Base-by-base conservation (phyloP, 1,140 invertebrate genomes). In the Pseudomyrmex concolor region DNA sequence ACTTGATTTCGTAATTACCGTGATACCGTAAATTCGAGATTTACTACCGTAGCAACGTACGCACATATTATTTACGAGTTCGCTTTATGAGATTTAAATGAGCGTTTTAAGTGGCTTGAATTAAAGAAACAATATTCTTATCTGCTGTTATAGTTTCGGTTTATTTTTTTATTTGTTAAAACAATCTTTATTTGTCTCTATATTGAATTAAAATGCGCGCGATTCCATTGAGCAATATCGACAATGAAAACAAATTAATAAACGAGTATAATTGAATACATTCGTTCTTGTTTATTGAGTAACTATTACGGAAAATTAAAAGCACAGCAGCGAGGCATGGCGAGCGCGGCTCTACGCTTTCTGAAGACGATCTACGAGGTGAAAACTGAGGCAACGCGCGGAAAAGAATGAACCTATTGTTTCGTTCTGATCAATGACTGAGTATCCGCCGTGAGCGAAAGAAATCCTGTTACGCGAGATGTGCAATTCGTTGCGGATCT, bases 271-370 rank as follows among this genome's bases (percentile, higher is more conserved):
- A 71, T 71, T 71, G 57, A 15, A 17, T n/a, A 77, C 71, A 25
- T 48, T 62, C 68, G 57, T 70, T 70, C 60, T 73, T 62, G 22
- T 78, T 84, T 83, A 85, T 88, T 83, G 86, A 80, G 87, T 84
- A 88, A 89, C 84, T 73, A 85, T 84, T 83, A 83, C 74, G 57
- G 84, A 73, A 81, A 83, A 88, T 88, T 71, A 71, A 34, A 34
- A 25, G 25, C 25, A 78, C 70, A 51, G 86, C 87, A 89, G 64
- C 86, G 86, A 90, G 64, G 86, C 86, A 77, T 83, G 43, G 68
- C 81, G 59, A 34, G 34, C 63, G 43, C 50, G 66, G 76, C 74
- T 84, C 87, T 84, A 89, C 89, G 89, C 88, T 87, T 90, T 90
- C 84, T 89, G 82, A 89, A 88, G 84, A 78, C 13, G 66, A 25